phyloP scores from a whole-genome alignment of 1,140 invertebrate species.

The Mactra quadrangularis region DNA sequence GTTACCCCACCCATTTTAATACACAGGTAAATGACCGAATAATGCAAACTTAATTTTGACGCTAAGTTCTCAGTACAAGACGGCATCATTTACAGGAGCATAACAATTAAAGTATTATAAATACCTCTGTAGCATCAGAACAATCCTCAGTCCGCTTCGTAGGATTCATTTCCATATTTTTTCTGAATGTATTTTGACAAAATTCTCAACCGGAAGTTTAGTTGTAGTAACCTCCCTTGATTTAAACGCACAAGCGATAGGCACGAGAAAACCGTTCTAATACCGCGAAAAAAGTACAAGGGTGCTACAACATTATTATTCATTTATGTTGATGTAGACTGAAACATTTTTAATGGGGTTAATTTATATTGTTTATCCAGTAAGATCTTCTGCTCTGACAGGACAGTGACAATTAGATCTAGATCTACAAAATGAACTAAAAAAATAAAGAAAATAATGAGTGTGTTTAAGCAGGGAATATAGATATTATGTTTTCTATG shows the following conservation, averaged over 20 bases:
- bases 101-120: neutral
- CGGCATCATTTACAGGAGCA: neutral
- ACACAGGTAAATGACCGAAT: neutral
- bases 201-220: neutral
- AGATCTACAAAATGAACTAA: no score
- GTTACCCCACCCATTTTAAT: slow-evolving; percentile 21
- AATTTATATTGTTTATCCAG: no score
- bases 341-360: no score
- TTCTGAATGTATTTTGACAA: neutral
- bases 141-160: neutral
- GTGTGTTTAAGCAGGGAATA: no score
- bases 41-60: neutral
- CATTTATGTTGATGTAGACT: no score
- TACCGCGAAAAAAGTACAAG: no score
- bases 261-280: slow-evolving; percentile 31
- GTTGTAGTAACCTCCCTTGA: slow-evolving; percentile 9
- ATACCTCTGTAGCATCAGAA: neutral
- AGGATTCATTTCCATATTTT: slow-evolving; percentile 9
- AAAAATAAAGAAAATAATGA: no score
- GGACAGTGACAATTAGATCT: no score
- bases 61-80: neutral
- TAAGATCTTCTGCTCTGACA: no score
- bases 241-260: neutral
- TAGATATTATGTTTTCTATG: no score
- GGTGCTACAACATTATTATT: no score